A percentile compares a stretch with the other conserved stretches of the same genome.
phyloP scores from a whole-genome alignment of 2,888 invertebrate species.

The Busseola fusca region DNA sequence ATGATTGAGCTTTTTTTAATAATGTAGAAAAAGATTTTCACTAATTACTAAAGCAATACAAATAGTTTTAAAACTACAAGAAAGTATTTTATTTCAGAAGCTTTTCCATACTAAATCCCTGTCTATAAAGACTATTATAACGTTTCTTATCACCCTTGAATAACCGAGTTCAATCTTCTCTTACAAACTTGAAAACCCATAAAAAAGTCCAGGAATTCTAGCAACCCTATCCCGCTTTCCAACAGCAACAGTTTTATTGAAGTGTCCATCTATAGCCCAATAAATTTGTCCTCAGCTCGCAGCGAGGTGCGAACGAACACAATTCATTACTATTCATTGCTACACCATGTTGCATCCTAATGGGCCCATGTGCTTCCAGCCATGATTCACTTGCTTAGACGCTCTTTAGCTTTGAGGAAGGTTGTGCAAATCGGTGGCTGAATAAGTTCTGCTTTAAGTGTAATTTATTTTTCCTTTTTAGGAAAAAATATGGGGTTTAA shows the following conservation, averaged over 20 bases:
- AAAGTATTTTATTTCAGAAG: not conserved
- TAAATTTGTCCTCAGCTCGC: constrained; percentile 57
- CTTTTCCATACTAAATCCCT: not conserved
- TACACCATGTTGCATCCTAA: constrained; percentile 64
- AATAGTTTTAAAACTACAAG: no score
- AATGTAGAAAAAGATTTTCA: not conserved
- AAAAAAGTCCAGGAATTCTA: not conserved
- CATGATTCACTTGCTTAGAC: constrained; percentile 45
- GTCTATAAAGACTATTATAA: not conserved
- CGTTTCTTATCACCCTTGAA: not conserved
- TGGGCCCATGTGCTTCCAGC: constrained; percentile 47
- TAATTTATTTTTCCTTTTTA: constrained; percentile 32
- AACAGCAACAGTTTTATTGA: constrained; percentile 60
- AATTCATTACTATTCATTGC: constrained; percentile 64
- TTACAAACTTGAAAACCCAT: not conserved
- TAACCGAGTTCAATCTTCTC: not conserved
- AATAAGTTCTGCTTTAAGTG: constrained; percentile 16
- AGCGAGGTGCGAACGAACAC: constrained; percentile 61
- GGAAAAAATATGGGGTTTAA: not conserved
- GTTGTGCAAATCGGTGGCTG: constrained; percentile 31
- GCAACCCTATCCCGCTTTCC: constrained; percentile 35
- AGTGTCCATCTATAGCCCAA: constrained; percentile 54
- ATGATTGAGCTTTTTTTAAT: not conserved
- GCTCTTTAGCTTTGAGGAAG: constrained; percentile 41
- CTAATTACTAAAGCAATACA: not conserved